A percentile compares a stretch with the other conserved stretches of the same genome.
Conservation (phyloP, 2,888 invertebrate species). For the Aleiodes alternator region DNA sequence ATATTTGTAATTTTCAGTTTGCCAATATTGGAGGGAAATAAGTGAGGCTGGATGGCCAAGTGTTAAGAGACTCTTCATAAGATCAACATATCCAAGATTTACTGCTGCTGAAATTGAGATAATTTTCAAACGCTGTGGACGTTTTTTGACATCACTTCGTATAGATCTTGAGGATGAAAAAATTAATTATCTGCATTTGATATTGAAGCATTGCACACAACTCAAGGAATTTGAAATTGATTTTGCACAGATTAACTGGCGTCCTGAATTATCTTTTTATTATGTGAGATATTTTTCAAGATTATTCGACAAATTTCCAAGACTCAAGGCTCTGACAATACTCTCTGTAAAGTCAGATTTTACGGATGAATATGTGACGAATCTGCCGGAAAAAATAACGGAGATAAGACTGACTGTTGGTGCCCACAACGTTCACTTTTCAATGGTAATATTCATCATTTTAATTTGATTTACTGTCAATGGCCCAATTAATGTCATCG, state of each 20-base stretch:
- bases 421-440: slow-evolving; percentile 26
- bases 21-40: slow-evolving; percentile 11
- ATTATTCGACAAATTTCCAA: slow-evolving; percentile 2
- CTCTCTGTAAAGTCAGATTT: slow-evolving; percentile 5
- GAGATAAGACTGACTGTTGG: slow-evolving; percentile 14
- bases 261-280: slow-evolving; percentile 1
- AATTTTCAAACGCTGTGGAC: slow-evolving; percentile 17
- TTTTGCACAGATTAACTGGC: slow-evolving; percentile 23
- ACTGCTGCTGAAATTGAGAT: slow-evolving; percentile 15
- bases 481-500: no score
- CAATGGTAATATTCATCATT: slow-evolving; percentile 9
- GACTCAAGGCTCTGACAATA: neutral
- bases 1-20: neutral
- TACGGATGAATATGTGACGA: slow-evolving; percentile 13
- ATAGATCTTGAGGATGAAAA: slow-evolving; percentile 25
- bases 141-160: slow-evolving; percentile 7
- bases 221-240: slow-evolving; percentile 10
- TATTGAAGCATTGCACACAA: neutral
- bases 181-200: slow-evolving; percentile 12
- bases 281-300: slow-evolving; percentile 9
- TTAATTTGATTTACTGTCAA: neutral
- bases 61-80: slow-evolving; percentile 22
- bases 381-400: slow-evolving; percentile 4
- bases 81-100: slow-evolving; percentile 19
- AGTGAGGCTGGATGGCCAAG: slow-evolving; percentile 2